Percentiles rank a stretch among this genome's conserved stretches.
phyloP scores from a whole-genome alignment of 2,797 vertebrate genomes.

The Geotrypetes seraphini region DNA sequence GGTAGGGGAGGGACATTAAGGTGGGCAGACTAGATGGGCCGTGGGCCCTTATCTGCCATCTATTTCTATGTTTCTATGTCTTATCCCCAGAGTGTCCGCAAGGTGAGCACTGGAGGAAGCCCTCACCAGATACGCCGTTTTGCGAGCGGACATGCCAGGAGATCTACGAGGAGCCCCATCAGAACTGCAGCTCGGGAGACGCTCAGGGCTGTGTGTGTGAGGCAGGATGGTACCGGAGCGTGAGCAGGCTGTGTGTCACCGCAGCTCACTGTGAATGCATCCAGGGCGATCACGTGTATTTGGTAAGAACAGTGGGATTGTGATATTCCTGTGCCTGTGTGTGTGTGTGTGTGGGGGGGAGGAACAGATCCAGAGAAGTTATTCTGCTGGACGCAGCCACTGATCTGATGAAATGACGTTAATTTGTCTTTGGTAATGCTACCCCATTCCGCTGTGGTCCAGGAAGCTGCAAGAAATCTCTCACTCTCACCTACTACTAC shows the following conservation, averaged over 20 bases:
- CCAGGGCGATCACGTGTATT: constrained; percentile 27
- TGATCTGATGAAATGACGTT: neutral
- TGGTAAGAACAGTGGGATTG: constrained; percentile 7
- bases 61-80: too few relatives aligned
- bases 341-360: too few relatives aligned
- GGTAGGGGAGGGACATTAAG: too few relatives aligned
- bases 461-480: too few relatives aligned
- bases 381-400: too few relatives aligned
- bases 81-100: constrained; percentile 53
- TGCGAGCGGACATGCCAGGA: constrained; percentile 69
- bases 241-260: constrained; percentile 54
- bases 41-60: too few relatives aligned
- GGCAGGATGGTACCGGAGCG: constrained; percentile 58
- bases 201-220: constrained; percentile 58
- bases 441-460: too few relatives aligned
- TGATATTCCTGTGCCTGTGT: too few relatives aligned
- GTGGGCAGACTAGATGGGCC: too few relatives aligned
- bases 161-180: constrained; percentile 29
- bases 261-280: constrained; percentile 66
- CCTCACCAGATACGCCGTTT: neutral
- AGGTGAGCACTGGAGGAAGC: constrained; percentile 64
- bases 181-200: constrained; percentile 44
- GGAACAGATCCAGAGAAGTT: too few relatives aligned
- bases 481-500: too few relatives aligned
- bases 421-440: neutral